Evolutionary conservation across 2,888 invertebrate species (phyloP).

Genomic region (Molanna angustata): DNA sequence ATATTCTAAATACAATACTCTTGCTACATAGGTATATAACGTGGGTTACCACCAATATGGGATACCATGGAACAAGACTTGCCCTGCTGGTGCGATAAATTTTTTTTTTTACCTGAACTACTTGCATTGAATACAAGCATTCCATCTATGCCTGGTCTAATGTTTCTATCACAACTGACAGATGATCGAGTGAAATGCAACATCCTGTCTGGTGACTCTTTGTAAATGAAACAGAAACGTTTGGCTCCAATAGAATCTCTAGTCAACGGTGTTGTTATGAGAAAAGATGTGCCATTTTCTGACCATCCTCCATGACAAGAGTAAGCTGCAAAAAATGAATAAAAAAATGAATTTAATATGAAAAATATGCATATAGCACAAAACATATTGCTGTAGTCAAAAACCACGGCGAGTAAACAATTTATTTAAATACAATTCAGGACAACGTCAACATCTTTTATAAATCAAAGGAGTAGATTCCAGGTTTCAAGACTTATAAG

Average conservation of each 20-base stretch:
- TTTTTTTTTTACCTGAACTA: slow-evolving; percentile 59
- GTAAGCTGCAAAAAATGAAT: slow-evolving; percentile 62
- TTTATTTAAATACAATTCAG: no score
- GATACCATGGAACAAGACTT: no score
- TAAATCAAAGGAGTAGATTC: no score
- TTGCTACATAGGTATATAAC: no score
- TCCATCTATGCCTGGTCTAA: slow-evolving; percentile 51
- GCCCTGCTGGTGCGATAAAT: no score
- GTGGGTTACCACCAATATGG: no score
- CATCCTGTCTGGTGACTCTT: slow-evolving; percentile 52
- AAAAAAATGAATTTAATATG: not conserved
- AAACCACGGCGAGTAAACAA: no score
- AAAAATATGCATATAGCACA: not conserved
- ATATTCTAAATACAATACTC: no score
- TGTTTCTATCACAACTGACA: slow-evolving; percentile 61
- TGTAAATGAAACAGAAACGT: slow-evolving; percentile 75
- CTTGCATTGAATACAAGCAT: slow-evolving; percentile 69
- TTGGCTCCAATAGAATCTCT: slow-evolving; percentile 64
- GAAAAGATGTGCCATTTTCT: slow-evolving; percentile 81
- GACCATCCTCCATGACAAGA: slow-evolving; percentile 89
- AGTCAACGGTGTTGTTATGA: slow-evolving; percentile 75
- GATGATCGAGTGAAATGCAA: slow-evolving; percentile 61
- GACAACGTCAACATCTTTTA: no score
- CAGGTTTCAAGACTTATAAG: no score
- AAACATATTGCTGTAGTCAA: no score